phyloP scores from a whole-genome alignment of 2,888 invertebrate genomes.

The Enoplolaimus lenunculus region DNA sequence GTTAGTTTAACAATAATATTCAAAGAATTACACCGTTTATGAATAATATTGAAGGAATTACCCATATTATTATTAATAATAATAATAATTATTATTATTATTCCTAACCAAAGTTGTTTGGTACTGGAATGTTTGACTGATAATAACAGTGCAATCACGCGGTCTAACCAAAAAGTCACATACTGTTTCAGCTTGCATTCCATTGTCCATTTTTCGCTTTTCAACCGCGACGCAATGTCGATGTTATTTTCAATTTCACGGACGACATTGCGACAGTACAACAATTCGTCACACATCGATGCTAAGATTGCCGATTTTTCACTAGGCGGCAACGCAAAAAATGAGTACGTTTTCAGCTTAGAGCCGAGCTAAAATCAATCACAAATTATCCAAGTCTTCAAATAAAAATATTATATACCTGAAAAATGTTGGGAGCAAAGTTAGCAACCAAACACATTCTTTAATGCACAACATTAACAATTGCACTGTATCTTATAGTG shows the following conservation, averaged over 20 bases:
- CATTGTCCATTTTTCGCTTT: constrained; percentile 76
- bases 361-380: constrained; percentile 48
- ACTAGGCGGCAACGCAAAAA: constrained; percentile 66
- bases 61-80: too few relatives aligned
- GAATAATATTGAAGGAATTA: too few relatives aligned
- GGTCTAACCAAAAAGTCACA: too few relatives aligned
- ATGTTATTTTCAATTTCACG: constrained; percentile 74
- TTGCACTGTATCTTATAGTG: too few relatives aligned
- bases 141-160: too few relatives aligned
- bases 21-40: too few relatives aligned
- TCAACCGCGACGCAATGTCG: constrained; percentile 68
- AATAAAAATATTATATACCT: too few relatives aligned
- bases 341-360: constrained; percentile 65
- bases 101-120: too few relatives aligned
- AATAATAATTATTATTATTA: too few relatives aligned
- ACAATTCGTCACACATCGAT: constrained; percentile 79
- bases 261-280: constrained; percentile 73
- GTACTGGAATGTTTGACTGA: too few relatives aligned
- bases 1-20: too few relatives aligned
- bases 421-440: background rate
- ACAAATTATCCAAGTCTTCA: too few relatives aligned
- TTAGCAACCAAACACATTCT: background rate
- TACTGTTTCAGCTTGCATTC: constrained; percentile 83
- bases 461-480: background rate
- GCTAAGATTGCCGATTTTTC: constrained; percentile 74